These are phyloP conservation scores for Eristalinus sepulchralis DNA, from an alignment of 2,888 invertebrate species.

Conservation along the genomic window DNA sequence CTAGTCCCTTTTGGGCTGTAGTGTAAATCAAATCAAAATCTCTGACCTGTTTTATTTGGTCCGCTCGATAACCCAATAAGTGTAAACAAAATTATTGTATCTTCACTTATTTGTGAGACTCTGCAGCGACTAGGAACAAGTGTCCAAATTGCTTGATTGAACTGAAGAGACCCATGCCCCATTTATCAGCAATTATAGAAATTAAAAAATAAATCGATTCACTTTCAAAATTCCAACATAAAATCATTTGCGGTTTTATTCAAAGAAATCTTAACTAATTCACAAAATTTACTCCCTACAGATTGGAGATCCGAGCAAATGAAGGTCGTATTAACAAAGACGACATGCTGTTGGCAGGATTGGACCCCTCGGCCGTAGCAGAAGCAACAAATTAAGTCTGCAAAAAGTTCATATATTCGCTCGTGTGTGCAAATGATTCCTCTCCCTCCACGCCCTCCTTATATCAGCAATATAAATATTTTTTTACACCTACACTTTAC, in stretches of 20 bases:
- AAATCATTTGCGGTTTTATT: not conserved
- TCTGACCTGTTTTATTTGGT: no score
- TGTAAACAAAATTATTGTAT: no score
- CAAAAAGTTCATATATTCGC: not conserved
- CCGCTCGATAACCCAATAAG: no score
- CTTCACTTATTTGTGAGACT: no score
- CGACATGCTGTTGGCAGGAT: conserved; percentile 78
- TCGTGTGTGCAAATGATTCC: not conserved
- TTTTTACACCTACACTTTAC: conserved; percentile 5
- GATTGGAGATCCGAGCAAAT: conserved; percentile 82
- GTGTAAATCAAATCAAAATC: no score
- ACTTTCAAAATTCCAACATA: not conserved
- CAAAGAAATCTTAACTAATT: not conserved
- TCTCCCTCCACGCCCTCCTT: not conserved
- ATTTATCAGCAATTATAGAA: not conserved
- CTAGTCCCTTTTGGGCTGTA: no score
- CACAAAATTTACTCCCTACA: conserved; percentile 71
- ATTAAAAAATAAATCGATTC: not conserved
- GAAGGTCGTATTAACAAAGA: conserved; percentile 82
- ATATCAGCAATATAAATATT: conserved; percentile 20
- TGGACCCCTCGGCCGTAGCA: conserved; percentile 70
- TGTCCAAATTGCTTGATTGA: no score
- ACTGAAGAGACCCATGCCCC: no score
- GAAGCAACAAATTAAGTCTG: conserved; percentile 26
- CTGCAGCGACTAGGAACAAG: no score